Evolutionary conservation across 2,797 vertebrate genomes (phyloP).

Genomic region (Apodemus agrarius): DNA sequence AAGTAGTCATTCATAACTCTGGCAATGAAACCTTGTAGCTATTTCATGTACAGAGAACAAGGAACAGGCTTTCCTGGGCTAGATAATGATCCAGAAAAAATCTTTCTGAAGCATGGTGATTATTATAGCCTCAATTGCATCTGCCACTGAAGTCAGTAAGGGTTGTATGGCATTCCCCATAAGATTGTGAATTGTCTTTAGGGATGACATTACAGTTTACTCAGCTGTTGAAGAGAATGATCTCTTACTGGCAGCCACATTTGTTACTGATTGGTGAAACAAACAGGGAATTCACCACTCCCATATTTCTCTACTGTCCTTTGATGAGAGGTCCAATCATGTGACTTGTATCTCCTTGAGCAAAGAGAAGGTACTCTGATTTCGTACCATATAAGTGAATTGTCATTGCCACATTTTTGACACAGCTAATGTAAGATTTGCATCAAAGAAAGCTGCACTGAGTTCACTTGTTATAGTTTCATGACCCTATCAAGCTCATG

Average conservation of each 20-base stretch:
- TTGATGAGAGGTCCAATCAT: slow-evolving; percentile 97
- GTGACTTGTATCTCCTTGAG: slow-evolving; percentile 98
- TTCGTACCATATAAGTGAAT: background rate
- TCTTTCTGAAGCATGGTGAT: background rate
- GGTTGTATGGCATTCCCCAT: background rate
- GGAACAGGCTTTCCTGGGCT: slow-evolving; percentile 90
- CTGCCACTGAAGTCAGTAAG: background rate
- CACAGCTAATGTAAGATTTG: background rate
- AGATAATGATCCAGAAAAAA: slow-evolving; percentile 88
- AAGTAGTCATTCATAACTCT: slow-evolving; percentile 97
- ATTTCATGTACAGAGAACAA: slow-evolving; percentile 98
- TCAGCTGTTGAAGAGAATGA: slow-evolving; percentile 90
- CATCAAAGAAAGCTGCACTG: background rate
- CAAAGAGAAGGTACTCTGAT: slow-evolving; percentile 85
- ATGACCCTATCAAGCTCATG: slow-evolving; percentile 97
- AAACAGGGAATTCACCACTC: slow-evolving; percentile 95
- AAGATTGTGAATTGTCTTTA: slow-evolving; percentile 85
- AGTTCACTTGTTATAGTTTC: slow-evolving; percentile 85
- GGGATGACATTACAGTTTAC: slow-evolving; percentile 90
- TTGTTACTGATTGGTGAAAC: slow-evolving; percentile 92
- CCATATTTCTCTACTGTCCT: slow-evolving; percentile 95
- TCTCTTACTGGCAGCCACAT: slow-evolving; percentile 92
- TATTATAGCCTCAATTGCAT: background rate
- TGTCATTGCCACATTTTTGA: background rate
- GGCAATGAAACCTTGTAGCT: slow-evolving; percentile 96